A percentile compares a stretch with the other conserved stretches of the same genome.
phyloP scores from a whole-genome alignment of 1,140 invertebrate genomes.

The Ephestia elutella region DNA sequence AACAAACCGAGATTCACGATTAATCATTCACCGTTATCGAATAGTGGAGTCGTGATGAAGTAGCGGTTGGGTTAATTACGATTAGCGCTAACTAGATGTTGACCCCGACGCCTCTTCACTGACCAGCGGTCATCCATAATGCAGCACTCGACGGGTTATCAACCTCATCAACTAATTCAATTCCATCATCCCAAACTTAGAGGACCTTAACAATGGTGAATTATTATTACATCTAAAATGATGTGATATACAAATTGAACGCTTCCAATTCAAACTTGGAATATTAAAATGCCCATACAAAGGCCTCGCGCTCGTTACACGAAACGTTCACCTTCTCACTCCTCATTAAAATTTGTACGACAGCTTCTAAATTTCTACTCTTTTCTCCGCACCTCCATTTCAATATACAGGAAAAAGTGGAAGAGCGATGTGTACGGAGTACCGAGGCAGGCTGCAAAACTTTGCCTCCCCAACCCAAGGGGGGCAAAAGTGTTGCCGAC shows the following conservation, averaged over 20 bases:
- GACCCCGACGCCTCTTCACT: slow-evolving; percentile 32
- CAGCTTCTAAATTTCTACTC: slow-evolving; percentile 72
- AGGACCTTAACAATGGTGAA: neutral
- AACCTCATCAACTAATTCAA: slow-evolving; percentile 13
- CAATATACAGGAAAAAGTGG: slow-evolving; percentile 74
- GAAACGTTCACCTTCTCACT: slow-evolving; percentile 60
- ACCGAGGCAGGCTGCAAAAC: slow-evolving; percentile 64
- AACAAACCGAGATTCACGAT: slow-evolving; percentile 59
- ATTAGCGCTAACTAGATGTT: slow-evolving; percentile 57
- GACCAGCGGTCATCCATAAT: slow-evolving; percentile 51
- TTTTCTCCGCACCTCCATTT: slow-evolving; percentile 74
- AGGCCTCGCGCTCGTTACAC: slow-evolving; percentile 47
- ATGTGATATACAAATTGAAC: slow-evolving; percentile 10
- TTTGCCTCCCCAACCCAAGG: slow-evolving; percentile 66
- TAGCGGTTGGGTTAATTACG: slow-evolving; percentile 59
- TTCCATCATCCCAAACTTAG: slow-evolving; percentile 8
- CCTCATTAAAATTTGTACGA: slow-evolving; percentile 74
- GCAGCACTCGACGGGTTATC: slow-evolving; percentile 21
- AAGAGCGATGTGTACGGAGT: slow-evolving; percentile 71
- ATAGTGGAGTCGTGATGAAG: slow-evolving; percentile 56
- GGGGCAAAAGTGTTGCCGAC: slow-evolving; percentile 72
- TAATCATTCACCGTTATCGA: slow-evolving; percentile 68
- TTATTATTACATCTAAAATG: neutral
- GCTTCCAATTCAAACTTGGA: slow-evolving; percentile 24
- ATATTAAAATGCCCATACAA: slow-evolving; percentile 44